Conservation (phyloP, 2,797 vertebrate species). For the Acanthis flammea region DNA sequence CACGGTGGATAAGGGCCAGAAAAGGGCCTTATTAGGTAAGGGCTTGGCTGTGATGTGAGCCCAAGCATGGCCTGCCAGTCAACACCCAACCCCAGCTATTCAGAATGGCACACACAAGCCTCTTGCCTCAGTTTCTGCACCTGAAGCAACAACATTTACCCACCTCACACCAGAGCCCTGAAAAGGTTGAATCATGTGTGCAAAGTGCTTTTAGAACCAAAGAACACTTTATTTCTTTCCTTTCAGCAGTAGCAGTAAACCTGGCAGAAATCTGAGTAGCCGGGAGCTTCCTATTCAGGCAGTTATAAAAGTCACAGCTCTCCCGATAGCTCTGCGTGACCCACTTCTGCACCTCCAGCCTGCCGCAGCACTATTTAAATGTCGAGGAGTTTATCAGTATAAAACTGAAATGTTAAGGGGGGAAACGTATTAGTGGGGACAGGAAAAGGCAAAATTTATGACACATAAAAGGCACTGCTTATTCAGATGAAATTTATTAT, state of each 20-base stretch:
- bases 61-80: neutral
- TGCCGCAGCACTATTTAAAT: neutral
- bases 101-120: neutral
- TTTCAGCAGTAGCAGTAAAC: neutral
- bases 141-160: neutral
- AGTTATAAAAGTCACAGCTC: neutral
- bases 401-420: neutral
- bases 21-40: rapidly evolving
- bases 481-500: slow-evolving; percentile 39
- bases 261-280: neutral
- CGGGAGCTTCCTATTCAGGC: neutral
- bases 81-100: neutral
- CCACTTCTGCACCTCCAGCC: neutral
- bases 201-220: neutral
- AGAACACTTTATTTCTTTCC: neutral
- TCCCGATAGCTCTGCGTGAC: neutral
- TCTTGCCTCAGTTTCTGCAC: neutral
- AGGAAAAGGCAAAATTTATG: slow-evolving; percentile 18
- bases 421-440: neutral
- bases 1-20: rapidly evolving
- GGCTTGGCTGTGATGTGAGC: neutral
- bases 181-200: neutral
- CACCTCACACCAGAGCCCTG: neutral
- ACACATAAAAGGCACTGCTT: slow-evolving; percentile 29
- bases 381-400: slow-evolving; percentile 30